Percentiles rank a stretch among this genome's conserved stretches.
phyloP scores from a whole-genome alignment of 2,888 invertebrate genomes.

The Drosophila kanekoi region DNA sequence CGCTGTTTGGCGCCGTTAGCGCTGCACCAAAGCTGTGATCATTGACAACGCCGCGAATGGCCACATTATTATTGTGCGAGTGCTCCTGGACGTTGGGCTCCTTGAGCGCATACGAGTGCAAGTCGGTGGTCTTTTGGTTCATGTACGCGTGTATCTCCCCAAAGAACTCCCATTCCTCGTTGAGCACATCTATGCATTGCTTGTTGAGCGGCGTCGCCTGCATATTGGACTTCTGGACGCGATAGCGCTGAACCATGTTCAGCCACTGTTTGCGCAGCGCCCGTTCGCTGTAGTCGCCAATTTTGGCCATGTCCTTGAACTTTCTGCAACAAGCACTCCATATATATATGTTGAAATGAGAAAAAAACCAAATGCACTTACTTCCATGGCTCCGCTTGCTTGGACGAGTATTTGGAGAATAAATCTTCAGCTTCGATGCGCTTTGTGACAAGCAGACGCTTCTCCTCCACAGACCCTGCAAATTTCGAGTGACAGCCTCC shows the following conservation, averaged over 20 bases:
- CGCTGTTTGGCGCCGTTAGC: background rate
- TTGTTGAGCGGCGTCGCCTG: slow-evolving; percentile 36
- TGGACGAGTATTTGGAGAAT: slow-evolving; percentile 77
- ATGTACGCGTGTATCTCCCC: slow-evolving; percentile 82
- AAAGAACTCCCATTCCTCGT: slow-evolving; percentile 84
- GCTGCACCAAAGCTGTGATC: slow-evolving; percentile 75
- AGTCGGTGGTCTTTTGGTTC: slow-evolving; percentile 82
- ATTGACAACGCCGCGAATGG: slow-evolving; percentile 61
- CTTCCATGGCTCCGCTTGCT: slow-evolving; percentile 82
- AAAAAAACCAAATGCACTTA: slow-evolving; percentile 47
- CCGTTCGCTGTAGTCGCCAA: slow-evolving; percentile 79
- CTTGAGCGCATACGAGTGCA: slow-evolving; percentile 83
- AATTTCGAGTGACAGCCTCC: background rate
- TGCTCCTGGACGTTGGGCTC: slow-evolving; percentile 52
- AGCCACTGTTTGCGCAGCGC: slow-evolving; percentile 83
- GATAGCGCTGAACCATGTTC: slow-evolving; percentile 81
- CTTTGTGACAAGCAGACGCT: slow-evolving; percentile 77
- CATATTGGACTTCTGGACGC: slow-evolving; percentile 77
- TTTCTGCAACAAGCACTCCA: slow-evolving; percentile 52
- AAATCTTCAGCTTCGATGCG: slow-evolving; percentile 81
- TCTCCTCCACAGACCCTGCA: slow-evolving; percentile 83
- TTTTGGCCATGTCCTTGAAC: slow-evolving; percentile 73
- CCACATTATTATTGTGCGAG: slow-evolving; percentile 29
- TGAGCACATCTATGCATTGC: slow-evolving; percentile 48
- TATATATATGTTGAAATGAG: too few species aligned